A percentile compares a stretch with the other conserved stretches of the same genome.
Evolutionary conservation across 2,113 vertebrate species (phyloP).

Genomic region (Menura novaehollandiae): DNA sequence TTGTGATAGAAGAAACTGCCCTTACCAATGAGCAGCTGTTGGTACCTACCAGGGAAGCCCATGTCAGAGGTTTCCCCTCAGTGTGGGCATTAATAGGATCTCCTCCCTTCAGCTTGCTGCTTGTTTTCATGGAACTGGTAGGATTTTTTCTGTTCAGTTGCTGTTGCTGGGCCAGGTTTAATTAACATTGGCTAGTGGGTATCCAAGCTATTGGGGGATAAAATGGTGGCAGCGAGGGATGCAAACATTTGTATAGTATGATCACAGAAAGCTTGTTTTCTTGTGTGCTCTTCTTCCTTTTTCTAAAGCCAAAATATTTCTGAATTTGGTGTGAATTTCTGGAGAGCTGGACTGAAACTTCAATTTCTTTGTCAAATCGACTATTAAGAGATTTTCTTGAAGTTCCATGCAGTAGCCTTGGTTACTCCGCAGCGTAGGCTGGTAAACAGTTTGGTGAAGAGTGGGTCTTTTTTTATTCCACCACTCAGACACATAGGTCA

Average conservation of each 20-base stretch:
- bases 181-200: background rate
- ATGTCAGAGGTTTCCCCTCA: background rate
- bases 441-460: background rate
- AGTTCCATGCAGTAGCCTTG: background rate
- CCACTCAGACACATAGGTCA: background rate
- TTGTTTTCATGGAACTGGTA: background rate
- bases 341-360: background rate
- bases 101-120: background rate
- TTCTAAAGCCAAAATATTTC: background rate
- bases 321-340: background rate
- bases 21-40: background rate
- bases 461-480: background rate
- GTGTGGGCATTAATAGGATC: background rate
- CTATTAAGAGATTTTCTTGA: background rate
- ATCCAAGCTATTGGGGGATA: background rate
- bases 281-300: background rate
- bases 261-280: background rate
- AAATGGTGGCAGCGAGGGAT: background rate
- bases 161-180: background rate
- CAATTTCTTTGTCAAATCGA: background rate
- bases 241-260: background rate
- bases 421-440: background rate
- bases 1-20: background rate
- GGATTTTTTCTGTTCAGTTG: background rate
- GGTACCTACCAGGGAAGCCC: background rate